These are phyloP conservation scores for Desmodus rotundus DNA, from an alignment of 2,113 vertebrate species.

Conservation along the genomic window DNA sequence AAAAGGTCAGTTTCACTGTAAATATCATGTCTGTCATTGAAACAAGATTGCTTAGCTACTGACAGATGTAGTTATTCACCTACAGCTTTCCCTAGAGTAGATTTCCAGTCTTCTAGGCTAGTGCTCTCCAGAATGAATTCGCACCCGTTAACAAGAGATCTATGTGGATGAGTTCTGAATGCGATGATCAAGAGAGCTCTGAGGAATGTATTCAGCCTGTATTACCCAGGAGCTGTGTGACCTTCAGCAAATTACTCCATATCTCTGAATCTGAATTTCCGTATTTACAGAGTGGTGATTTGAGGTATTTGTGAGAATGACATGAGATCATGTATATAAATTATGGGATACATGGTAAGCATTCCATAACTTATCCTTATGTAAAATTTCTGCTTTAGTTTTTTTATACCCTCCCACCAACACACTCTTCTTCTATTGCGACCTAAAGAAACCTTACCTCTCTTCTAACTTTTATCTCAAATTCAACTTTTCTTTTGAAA, in stretches of 20 bases:
- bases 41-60: constrained; percentile 61
- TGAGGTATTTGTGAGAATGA: not conserved
- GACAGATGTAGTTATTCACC: constrained; percentile 57
- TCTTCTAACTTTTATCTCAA: not conserved
- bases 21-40: constrained; percentile 67
- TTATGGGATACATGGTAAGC: not conserved
- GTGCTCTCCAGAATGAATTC: not conserved
- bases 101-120: constrained; percentile 33
- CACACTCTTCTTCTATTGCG: not conserved
- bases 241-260: not conserved
- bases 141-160: not conserved
- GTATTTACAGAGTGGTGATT: not conserved
- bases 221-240: not conserved
- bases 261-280: not conserved
- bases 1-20: constrained; percentile 71
- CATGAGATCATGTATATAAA: not conserved
- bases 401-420: not conserved
- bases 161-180: not conserved
- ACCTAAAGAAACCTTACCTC: not conserved
- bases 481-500: not conserved
- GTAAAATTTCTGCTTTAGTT: not conserved
- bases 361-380: not conserved
- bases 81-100: not conserved
- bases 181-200: not conserved
- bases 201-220: not conserved